These are phyloP conservation scores for Heliconius hermathena DNA, from an alignment of 1,140 invertebrate genomes.

Conservation along the genomic window DNA sequence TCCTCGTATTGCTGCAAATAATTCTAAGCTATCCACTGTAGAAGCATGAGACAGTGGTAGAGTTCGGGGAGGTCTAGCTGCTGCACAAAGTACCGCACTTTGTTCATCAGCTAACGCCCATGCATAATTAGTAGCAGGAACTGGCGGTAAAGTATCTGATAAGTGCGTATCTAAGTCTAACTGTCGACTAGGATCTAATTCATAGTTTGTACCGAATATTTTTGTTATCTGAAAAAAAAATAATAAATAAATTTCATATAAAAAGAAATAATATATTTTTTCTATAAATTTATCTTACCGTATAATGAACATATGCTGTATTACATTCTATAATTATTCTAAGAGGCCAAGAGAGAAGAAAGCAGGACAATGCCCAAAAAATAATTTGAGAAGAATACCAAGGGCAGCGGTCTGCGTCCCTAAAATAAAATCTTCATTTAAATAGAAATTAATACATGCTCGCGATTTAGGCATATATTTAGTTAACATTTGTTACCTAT, in stretches of 20 bases:
- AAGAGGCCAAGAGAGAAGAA: conserved; percentile 93
- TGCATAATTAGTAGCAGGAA: conserved; percentile 65
- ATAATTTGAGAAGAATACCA: conserved; percentile 84
- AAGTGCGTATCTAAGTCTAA: conserved; percentile 75
- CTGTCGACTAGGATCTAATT: conserved; percentile 79
- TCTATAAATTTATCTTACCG: conserved; percentile 71
- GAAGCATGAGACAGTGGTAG: conserved; percentile 84
- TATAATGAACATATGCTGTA: conserved; percentile 92
- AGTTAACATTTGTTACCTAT: conserved; percentile 60
- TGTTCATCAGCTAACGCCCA: conserved; percentile 83
- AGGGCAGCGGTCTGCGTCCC: conserved; percentile 84
- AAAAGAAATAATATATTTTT: not conserved
- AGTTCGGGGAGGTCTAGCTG: conserved; percentile 88
- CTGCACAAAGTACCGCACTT: conserved; percentile 81
- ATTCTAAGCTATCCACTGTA: conserved; percentile 72
- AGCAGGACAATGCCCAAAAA: conserved; percentile 89
- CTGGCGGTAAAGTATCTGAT: conserved; percentile 77
- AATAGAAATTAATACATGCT: not conserved
- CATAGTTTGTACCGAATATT: conserved; percentile 87
- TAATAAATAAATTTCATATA: not conserved
- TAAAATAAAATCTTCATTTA: conserved; percentile 66
- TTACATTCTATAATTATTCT: conserved; percentile 92
- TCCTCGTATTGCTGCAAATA: conserved; percentile 76
- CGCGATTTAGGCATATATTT: not conserved
- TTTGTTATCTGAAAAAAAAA: conserved; percentile 84